These are phyloP conservation scores for Pharmacophagus antenor DNA, from an alignment of 2,888 invertebrate genomes.

Conservation along the genomic window DNA sequence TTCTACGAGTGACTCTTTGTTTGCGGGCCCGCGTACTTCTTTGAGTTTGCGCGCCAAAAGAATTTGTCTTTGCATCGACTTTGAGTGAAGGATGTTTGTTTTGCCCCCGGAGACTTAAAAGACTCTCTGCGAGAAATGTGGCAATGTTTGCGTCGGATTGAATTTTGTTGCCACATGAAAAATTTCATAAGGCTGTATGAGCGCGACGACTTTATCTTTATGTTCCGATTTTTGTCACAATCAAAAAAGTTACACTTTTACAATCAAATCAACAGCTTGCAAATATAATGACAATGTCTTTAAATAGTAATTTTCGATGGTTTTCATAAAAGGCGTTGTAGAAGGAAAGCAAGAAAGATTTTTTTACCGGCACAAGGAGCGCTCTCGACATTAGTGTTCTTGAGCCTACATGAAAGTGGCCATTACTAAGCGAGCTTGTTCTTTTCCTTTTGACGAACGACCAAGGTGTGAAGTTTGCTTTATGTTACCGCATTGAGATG, in stretches of 20 bases:
- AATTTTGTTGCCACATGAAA: slow-evolving; percentile 45
- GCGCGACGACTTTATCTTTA: slow-evolving; percentile 33
- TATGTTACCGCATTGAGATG: slow-evolving; percentile 8
- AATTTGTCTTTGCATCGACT: slow-evolving; percentile 78
- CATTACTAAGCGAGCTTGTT: slow-evolving; percentile 46
- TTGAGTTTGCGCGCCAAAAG: slow-evolving; percentile 74
- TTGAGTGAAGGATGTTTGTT: slow-evolving; percentile 73
- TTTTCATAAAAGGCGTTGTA: slow-evolving; percentile 17
- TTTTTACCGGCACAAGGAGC: slow-evolving; percentile 46
- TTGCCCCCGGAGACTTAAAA: slow-evolving; percentile 55
- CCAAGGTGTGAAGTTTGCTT: slow-evolving; percentile 20
- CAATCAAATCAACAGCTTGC: not conserved
- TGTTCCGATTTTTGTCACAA: slow-evolving; percentile 1
- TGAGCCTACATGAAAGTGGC: slow-evolving; percentile 64
- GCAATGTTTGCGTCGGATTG: slow-evolving; percentile 54
- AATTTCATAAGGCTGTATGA: slow-evolving; percentile 31
- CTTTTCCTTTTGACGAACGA: slow-evolving; percentile 26
- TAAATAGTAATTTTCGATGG: slow-evolving; percentile 1
- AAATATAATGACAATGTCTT: not conserved
- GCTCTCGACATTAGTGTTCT: slow-evolving; percentile 65
- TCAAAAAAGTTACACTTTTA: slow-evolving; percentile 4
- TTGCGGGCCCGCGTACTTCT: slow-evolving; percentile 67
- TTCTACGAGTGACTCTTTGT: slow-evolving; percentile 77
- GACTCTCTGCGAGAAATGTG: slow-evolving; percentile 38
- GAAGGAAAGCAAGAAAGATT: slow-evolving; percentile 34